A percentile compares a stretch with the other conserved stretches of the same genome.
Evolutionary conservation across 2,888 invertebrate species (phyloP).

Genomic region (Trimorus sp.): DNA sequence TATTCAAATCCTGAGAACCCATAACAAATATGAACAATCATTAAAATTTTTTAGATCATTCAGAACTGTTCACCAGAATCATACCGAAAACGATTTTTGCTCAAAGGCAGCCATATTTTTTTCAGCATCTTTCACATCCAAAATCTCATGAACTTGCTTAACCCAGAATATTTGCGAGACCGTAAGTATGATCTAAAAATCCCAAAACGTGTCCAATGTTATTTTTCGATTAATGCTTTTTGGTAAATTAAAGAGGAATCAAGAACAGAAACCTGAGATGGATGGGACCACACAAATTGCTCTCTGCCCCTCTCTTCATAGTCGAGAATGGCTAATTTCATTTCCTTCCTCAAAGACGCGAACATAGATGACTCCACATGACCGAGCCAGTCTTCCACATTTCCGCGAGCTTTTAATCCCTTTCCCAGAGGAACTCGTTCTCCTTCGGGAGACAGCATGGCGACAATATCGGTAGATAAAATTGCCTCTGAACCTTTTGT

Average conservation of each 20-base stretch:
- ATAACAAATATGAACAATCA: neutral
- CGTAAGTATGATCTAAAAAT: slow-evolving; percentile 87
- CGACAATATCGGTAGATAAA: slow-evolving; percentile 91
- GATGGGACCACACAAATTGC: slow-evolving; percentile 88
- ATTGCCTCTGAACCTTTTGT: slow-evolving; percentile 83
- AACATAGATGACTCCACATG: slow-evolving; percentile 97
- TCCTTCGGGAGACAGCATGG: slow-evolving; percentile 95
- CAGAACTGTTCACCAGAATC: no score
- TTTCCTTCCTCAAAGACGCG: slow-evolving; percentile 87
- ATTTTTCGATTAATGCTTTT: neutral
- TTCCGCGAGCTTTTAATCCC: slow-evolving; percentile 93
- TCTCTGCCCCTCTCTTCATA: slow-evolving; percentile 85
- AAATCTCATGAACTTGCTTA: slow-evolving; percentile 88
- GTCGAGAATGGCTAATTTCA: slow-evolving; percentile 89
- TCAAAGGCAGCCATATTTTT: slow-evolving; percentile 86
- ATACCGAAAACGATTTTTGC: slow-evolving; percentile 85
- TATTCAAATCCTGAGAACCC: slow-evolving; percentile 85
- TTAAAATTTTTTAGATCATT: neutral
- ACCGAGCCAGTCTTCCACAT: slow-evolving; percentile 95
- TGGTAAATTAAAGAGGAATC: no score
- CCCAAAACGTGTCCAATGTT: neutral
- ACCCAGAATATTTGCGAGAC: slow-evolving; percentile 96
- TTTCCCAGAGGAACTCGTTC: slow-evolving; percentile 91
- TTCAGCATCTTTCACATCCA: slow-evolving; percentile 84
- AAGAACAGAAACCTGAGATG: slow-evolving; percentile 85